Percentiles rank a stretch among this genome's conserved stretches.
Evolutionary conservation across 2,113 vertebrate species (phyloP).

Genomic region (Festucalex cinctus): DNA sequence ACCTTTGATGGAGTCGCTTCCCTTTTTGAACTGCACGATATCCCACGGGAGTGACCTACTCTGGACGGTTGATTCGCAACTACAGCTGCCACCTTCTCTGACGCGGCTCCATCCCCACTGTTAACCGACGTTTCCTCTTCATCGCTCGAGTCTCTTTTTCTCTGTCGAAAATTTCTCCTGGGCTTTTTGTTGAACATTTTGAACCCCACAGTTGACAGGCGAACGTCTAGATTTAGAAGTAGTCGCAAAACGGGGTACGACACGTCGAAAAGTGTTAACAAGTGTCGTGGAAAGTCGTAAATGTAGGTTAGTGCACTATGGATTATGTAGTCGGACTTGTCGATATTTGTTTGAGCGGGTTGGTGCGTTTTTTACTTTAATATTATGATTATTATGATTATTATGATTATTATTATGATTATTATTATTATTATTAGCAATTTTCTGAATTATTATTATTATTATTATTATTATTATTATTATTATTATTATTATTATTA

Average conservation of each 20-base stretch:
- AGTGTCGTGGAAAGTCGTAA: slow-evolving; percentile 37
- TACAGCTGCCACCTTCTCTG: background rate
- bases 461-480: too few species aligned
- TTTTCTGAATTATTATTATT: too few species aligned
- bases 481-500: too few species aligned
- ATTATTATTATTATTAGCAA: too few species aligned
- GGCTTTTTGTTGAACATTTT: slow-evolving; percentile 72
- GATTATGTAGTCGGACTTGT: slow-evolving; percentile 22
- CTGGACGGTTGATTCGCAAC: slow-evolving; percentile 27
- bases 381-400: too few species aligned
- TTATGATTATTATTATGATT: too few species aligned
- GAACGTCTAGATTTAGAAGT: background rate
- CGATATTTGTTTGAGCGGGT: background rate
- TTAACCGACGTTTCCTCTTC: slow-evolving; percentile 52
- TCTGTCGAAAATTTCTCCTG: slow-evolving; percentile 65
- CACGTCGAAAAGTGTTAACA: slow-evolving; percentile 13
- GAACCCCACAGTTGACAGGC: background rate
- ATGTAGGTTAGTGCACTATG: slow-evolving; percentile 23
- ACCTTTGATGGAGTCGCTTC: slow-evolving; percentile 38
- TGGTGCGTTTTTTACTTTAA: background rate
- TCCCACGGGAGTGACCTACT: slow-evolving; percentile 47
- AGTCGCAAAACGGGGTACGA: slow-evolving; percentile 1
- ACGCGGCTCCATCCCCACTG: slow-evolving; percentile 11
- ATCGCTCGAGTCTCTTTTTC: slow-evolving; percentile 64
- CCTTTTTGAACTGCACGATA: slow-evolving; percentile 59